Base-by-base conservation (phyloP, 2,888 invertebrate species). In the Tineola bisselliella region DNA sequence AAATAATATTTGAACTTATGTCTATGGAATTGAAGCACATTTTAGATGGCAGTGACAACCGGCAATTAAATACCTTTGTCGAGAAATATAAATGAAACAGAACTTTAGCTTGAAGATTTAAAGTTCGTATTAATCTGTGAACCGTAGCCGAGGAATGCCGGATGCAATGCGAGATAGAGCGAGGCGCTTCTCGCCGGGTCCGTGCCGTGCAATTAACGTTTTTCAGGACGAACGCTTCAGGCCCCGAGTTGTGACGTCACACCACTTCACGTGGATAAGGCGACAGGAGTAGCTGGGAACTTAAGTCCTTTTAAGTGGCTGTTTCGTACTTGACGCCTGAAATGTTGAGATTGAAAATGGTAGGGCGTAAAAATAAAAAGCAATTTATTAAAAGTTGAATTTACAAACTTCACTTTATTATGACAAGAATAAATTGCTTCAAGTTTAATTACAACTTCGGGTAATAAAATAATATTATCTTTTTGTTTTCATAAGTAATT, bases 121-220 rank as follows among this genome's bases (percentile, higher is more conserved):
- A 33, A 30, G 58, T 58, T 33, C 12, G 19, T 3, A 33, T 15
- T 31, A n/a, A n/a, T 2, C 15, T 58, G 58, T 10, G 8, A 8
- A 17, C 6, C n/a, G 33, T 2, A 17, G 58, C 33, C 12, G 33
- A 13, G 70, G 71, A 73, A 73, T 74, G 72, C 70, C 69, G 69
- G 72, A 67, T 72, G 73, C 73, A 71, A 69, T 71, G 68, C 59
- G 48, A 61, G 60, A 60, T 63, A 61, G 56, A 69, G 71, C 69
- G 70, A 70, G 71, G 69, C 63, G 66, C 66, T 66, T 67, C 69
- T 64, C 66, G 71, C 65, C 67, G 70, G 68, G 73, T 71, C 69
- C 72, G 73, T 73, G 79, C 73, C 71, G 72, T 71, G 80, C 79
- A 81, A 83, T 83, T 83, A 83, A 79, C 77, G 78, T 79, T 80